Base-by-base conservation (phyloP, 2,113 vertebrate species). In the Lethenteron reissneri region DNA sequence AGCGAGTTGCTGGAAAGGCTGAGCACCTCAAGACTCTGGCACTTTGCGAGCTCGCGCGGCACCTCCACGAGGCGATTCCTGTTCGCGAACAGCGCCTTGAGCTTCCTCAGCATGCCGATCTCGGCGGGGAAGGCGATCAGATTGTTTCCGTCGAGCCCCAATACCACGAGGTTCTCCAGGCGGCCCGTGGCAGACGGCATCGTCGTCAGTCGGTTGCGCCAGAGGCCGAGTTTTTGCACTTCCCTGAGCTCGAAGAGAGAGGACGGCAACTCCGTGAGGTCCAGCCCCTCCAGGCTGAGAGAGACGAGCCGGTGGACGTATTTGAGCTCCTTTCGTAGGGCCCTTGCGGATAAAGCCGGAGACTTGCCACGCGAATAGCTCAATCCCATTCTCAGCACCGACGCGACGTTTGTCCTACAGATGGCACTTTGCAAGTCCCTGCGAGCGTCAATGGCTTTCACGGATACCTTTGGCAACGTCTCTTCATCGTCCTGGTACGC, bases 211-310 rank as follows among this genome's bases (percentile, higher is more conserved):
- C 79, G 83, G 75, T 97, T 97, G 74, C 82, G 82, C 21, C 92
- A 95, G 74, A 97, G 79, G 74, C 95, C 96, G 74, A 97, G 84
- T 73, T 92, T 96, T 78, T 92, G 86, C 64, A 97, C 80, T 74
- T 95, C 88, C 0, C 81, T 73, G 74, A 97, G 81, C 73, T 89
- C 84, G 89, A 90, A 97, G 69, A 95, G 75, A 73, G 89, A 89
- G 8, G 81, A 78, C 0, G 94, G 94, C 0, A 81, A 70, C 62
- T 84, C 84, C 0, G 81, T 82, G 74, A 92, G 83, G 19, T 86
- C 85, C 70, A 83, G 84, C 78, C 88, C 88, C 71, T 89, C 85
- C 74, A 95, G 77, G 74, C 82, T 89, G 72, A 97, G 81, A 71
- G 83, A 89, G 78, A 82, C 79, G 74, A 83, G 86, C n/a, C 81